Conservation (phyloP, 1,140 invertebrate genomes). For the Eumeta japonica region DNA sequence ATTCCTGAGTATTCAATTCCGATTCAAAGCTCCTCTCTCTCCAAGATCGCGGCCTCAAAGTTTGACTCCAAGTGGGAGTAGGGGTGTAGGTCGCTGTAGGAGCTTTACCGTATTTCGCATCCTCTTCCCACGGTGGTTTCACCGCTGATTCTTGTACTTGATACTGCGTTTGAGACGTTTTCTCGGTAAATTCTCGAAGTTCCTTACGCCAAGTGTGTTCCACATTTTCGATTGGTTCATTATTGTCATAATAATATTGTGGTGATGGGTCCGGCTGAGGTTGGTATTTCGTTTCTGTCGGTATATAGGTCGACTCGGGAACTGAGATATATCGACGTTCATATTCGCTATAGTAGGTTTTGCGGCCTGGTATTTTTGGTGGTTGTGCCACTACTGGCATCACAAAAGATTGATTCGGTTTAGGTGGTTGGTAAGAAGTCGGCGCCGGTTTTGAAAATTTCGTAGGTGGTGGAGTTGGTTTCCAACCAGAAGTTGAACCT, state of each 20-base stretch:
- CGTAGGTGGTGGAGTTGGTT: slow-evolving; percentile 19
- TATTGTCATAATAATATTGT: slow-evolving; percentile 47
- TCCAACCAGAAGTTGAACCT: slow-evolving; percentile 16
- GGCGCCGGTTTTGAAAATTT: slow-evolving; percentile 38
- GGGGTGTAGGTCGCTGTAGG: slow-evolving; percentile 22
- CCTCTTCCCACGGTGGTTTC: slow-evolving; percentile 40
- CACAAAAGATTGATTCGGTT: slow-evolving; percentile 48
- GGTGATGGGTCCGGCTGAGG: slow-evolving; percentile 43
- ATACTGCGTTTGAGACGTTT: slow-evolving; percentile 22
- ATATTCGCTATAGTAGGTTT: slow-evolving; percentile 51
- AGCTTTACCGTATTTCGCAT: slow-evolving; percentile 30
- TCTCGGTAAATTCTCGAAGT: slow-evolving; percentile 49
- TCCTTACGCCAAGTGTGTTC: slow-evolving; percentile 53
- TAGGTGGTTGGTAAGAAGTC: slow-evolving; percentile 40
- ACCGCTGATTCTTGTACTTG: slow-evolving; percentile 29
- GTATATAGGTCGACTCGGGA: slow-evolving; percentile 44
- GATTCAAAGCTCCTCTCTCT: slow-evolving; percentile 50
- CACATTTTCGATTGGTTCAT: slow-evolving; percentile 30
- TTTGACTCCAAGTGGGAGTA: slow-evolving; percentile 50
- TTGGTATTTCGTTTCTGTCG: slow-evolving; percentile 37
- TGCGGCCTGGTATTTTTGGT: slow-evolving; percentile 31
- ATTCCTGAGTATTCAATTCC: slow-evolving; percentile 40
- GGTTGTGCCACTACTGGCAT: slow-evolving; percentile 26
- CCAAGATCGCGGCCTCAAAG: slow-evolving; percentile 42
- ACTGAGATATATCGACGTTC: slow-evolving; percentile 49